These are phyloP conservation scores for Meteorus colon DNA, from an alignment of 2,888 invertebrate species.

Conservation along the genomic window DNA sequence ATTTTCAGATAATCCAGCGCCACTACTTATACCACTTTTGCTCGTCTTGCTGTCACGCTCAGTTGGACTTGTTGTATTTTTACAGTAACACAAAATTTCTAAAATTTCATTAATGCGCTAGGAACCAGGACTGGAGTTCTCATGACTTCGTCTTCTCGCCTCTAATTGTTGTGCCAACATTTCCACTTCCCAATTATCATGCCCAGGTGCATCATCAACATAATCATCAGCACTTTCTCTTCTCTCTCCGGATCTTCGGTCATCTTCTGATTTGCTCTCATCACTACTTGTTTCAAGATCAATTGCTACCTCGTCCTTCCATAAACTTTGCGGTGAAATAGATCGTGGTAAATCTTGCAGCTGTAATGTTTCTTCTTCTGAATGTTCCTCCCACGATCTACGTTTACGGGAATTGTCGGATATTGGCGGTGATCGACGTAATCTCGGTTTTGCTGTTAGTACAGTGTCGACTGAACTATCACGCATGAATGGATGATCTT, in stretches of 20 bases:
- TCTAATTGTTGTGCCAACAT: slow-evolving; percentile 86
- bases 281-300: slow-evolving; percentile 73
- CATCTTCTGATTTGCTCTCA: slow-evolving; percentile 71
- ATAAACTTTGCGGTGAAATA: slow-evolving; percentile 71
- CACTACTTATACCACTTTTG: slow-evolving; percentile 37
- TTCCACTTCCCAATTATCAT: slow-evolving; percentile 85
- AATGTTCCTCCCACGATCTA: slow-evolving; percentile 83
- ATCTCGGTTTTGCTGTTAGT: slow-evolving; percentile 60
- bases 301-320: slow-evolving; percentile 72
- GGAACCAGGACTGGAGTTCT: slow-evolving; percentile 69
- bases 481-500: slow-evolving; percentile 75
- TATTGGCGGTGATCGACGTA: slow-evolving; percentile 59
- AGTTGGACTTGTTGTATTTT: slow-evolving; percentile 51
- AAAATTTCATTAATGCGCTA: slow-evolving; percentile 71
- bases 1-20: slow-evolving; percentile 51
- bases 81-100: slow-evolving; percentile 65
- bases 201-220: slow-evolving; percentile 65
- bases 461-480: slow-evolving; percentile 73
- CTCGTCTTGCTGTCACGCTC: slow-evolving; percentile 53
- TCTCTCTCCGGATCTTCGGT: slow-evolving; percentile 55
- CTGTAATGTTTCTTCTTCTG: slow-evolving; percentile 81
- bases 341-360: slow-evolving; percentile 78
- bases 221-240: slow-evolving; percentile 51
- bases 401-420: slow-evolving; percentile 73
- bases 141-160: slow-evolving; percentile 67